Percentiles rank a stretch among this genome's conserved stretches.
These are phyloP conservation scores for Gyrodactylus bullatarudis DNA, from an alignment of 1,140 invertebrate genomes.

Conservation along the genomic window DNA sequence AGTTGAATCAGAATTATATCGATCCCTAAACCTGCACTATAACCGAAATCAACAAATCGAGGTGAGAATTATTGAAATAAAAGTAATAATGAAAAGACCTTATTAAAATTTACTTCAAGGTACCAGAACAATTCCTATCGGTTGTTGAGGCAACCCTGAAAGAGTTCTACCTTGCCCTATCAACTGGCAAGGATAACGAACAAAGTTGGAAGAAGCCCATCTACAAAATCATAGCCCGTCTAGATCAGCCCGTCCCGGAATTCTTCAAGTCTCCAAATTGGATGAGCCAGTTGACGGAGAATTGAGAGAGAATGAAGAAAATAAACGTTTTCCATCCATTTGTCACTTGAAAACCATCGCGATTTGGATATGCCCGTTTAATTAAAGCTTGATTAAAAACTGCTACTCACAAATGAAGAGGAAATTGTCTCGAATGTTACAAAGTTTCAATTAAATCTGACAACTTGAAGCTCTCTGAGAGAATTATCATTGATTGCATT, in stretches of 20 bases:
- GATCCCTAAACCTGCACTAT: constrained; percentile 90
- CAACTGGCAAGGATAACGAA: constrained; percentile 61
- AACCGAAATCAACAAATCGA: constrained; percentile 99
- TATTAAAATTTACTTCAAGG: no score
- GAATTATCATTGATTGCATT: no score
- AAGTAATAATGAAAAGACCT: no score
- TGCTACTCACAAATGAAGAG: no score
- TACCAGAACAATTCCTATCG: constrained; percentile 62
- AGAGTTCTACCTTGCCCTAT: constrained; percentile 81
- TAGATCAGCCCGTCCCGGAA: constrained; percentile 79
- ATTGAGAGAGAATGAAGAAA: no score
- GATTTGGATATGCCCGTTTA: no score
- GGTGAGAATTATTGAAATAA: constrained; percentile 30
- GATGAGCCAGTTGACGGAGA: constrained; percentile 46
- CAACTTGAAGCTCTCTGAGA: no score
- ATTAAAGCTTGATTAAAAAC: no score
- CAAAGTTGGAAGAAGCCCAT: constrained; percentile 95
- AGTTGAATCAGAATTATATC: constrained; percentile 73
- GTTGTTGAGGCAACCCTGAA: constrained; percentile 72
- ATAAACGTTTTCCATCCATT: no score
- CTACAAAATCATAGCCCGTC: constrained; percentile 79
- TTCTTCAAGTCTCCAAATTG: constrained; percentile 92
- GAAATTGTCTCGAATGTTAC: no score
- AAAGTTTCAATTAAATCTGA: no score
- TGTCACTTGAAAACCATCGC: no score